phyloP scores from a whole-genome alignment of 2,113 vertebrate genomes.

The Proterorhinus semilunaris region DNA sequence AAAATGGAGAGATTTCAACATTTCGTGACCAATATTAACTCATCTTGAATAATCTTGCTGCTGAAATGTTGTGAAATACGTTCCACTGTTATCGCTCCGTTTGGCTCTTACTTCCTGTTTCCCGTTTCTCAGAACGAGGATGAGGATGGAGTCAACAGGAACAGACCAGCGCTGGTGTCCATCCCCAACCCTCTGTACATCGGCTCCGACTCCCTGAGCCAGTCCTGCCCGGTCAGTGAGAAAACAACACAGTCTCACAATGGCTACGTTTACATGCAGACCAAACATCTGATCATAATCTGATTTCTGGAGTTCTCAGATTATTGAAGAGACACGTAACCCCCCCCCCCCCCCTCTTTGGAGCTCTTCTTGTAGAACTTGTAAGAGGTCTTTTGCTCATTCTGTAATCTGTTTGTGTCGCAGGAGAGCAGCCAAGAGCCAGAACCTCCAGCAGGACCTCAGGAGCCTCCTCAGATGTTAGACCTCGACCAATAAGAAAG shows the following conservation, averaged over 20 bases:
- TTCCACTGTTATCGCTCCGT: no score
- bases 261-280: no score
- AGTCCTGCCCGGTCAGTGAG: conserved; percentile 80
- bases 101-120: not conserved
- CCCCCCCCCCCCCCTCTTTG: no score
- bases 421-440: conserved; percentile 43
- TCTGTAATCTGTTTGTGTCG: not conserved
- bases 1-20: no score
- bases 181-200: conserved; percentile 86
- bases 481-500: conserved; percentile 38
- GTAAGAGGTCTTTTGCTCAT: no score
- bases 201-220: conserved; percentile 71
- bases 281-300: no score
- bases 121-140: conserved; percentile 67
- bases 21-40: no score
- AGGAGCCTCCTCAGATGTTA: conserved; percentile 47
- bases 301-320: no score
- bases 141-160: conserved; percentile 62
- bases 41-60: no score
- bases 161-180: conserved; percentile 79
- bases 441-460: conserved; percentile 31
- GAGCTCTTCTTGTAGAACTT: no score
- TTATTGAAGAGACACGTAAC: no score
- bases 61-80: no score
- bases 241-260: not conserved